Percentiles rank a stretch among this genome's conserved stretches.
Evolutionary conservation across 2,113 vertebrate genomes (phyloP).

Genomic region (Dinomys branickii): DNA sequence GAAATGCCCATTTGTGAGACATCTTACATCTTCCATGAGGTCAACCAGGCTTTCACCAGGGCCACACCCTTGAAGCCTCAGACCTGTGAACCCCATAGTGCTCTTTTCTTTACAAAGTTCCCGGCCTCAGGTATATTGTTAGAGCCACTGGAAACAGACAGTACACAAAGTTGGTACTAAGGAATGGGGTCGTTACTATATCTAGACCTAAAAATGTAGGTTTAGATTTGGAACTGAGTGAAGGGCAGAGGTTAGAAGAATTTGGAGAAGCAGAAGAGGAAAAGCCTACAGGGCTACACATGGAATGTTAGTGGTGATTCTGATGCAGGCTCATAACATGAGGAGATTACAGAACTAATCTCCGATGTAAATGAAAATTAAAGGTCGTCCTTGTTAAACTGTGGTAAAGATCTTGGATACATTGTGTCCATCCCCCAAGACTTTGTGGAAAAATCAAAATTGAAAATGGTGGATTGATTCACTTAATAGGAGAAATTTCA

Average conservation of each 20-base stretch:
- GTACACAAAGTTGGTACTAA: neutral
- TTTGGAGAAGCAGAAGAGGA: neutral
- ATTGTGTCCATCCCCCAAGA: neutral
- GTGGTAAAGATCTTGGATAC: neutral
- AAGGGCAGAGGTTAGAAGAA: neutral
- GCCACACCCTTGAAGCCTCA: neutral
- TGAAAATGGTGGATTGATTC: neutral
- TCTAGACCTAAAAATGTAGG: neutral
- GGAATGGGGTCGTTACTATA: neutral
- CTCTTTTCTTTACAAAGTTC: neutral
- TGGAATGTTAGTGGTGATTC: neutral
- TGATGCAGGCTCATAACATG: neutral
- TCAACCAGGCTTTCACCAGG: neutral
- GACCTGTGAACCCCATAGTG: neutral
- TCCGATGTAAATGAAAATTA: neutral
- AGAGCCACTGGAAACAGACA: neutral
- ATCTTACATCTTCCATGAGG: neutral
- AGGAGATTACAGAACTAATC: neutral
- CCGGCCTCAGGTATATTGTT: neutral
- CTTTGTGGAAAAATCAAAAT: neutral
- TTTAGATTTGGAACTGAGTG: neutral
- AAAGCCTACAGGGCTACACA: neutral
- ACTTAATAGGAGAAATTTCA: neutral
- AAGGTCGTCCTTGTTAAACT: neutral
- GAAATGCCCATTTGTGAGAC: too few relatives aligned